Conservation (phyloP, 2,113 vertebrate genomes). For the Thalassarche chlororhynchos region DNA sequence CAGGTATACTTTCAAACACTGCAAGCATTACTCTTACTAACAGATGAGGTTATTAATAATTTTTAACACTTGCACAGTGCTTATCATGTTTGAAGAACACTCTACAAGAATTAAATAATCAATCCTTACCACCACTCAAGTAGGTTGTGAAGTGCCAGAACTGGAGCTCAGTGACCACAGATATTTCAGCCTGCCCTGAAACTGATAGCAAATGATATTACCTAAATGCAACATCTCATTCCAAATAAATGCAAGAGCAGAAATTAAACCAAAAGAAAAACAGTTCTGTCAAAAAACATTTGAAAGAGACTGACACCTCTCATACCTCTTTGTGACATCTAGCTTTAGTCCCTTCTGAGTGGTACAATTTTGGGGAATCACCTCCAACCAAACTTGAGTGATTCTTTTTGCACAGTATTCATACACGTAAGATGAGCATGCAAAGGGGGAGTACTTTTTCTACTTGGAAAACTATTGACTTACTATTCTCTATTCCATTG, state of each 20-base stretch:
- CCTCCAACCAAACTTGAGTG: not conserved
- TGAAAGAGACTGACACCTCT: not conserved
- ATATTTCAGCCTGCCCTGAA: not conserved
- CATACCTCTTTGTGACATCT: not conserved
- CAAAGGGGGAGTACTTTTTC: not conserved
- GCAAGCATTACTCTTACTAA: not conserved
- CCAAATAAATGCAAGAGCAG: not conserved
- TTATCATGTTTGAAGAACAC: not conserved
- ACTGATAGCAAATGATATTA: not conserved
- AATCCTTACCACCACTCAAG: accelerated
- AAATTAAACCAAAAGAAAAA: not conserved
- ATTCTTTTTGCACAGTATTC: not conserved
- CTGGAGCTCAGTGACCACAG: not conserved
- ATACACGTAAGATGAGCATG: not conserved
- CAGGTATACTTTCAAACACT: not conserved
- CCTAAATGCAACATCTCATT: not conserved
- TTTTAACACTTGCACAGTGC: not conserved
- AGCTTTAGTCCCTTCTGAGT: not conserved
- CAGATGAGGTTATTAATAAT: not conserved
- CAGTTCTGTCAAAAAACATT: not conserved
- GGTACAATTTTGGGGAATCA: not conserved
- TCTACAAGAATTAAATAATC: not conserved
- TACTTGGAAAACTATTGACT: not conserved
- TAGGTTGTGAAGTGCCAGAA: not conserved
- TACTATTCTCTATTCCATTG: not conserved